Conservation (phyloP, 2,797 vertebrate species). For the Crocidura indochinensis region DNA sequence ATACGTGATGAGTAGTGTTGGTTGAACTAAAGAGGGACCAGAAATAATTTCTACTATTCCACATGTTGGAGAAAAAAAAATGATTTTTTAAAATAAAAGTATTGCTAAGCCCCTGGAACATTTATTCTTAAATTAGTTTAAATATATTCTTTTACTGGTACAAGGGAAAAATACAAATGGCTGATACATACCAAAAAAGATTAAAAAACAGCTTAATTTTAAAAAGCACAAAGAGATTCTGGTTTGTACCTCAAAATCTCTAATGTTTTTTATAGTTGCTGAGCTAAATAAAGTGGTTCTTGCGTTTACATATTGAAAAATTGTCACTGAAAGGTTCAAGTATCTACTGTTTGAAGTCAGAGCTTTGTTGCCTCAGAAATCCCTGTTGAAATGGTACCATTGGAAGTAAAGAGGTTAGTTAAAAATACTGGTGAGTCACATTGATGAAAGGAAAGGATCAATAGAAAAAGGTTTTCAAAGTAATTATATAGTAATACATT, state of each 20-base stretch:
- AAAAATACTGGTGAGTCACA: constrained; percentile 52
- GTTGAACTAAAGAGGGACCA: constrained; percentile 87
- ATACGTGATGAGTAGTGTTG: constrained; percentile 80
- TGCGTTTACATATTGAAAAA: constrained; percentile 70
- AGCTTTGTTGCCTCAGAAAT: constrained; percentile 51
- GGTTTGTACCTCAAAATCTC: constrained; percentile 65
- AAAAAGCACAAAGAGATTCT: constrained; percentile 83
- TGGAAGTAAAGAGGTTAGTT: constrained; percentile 33
- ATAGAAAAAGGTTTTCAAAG: constrained; percentile 41
- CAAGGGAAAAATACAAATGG: constrained; percentile 80
- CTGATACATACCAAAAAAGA: constrained; percentile 82
- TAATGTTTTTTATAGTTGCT: constrained; percentile 66
- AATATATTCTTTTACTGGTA: constrained; percentile 76
- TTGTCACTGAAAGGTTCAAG: constrained; percentile 64
- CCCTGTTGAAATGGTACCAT: constrained; percentile 34
- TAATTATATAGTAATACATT: constrained; percentile 35
- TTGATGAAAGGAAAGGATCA: constrained; percentile 23
- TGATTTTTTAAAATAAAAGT: constrained; percentile 33
- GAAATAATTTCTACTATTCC: constrained; percentile 88
- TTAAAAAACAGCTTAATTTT: constrained; percentile 79
- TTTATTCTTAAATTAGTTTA: constrained; percentile 74
- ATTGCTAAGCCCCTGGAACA: constrained; percentile 59
- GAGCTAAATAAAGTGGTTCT: constrained; percentile 67
- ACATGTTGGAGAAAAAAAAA: constrained; percentile 69
- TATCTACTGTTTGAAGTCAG: constrained; percentile 65